phyloP scores from a whole-genome alignment of 2,797 vertebrate species.

The Spondyliosoma cantharus region DNA sequence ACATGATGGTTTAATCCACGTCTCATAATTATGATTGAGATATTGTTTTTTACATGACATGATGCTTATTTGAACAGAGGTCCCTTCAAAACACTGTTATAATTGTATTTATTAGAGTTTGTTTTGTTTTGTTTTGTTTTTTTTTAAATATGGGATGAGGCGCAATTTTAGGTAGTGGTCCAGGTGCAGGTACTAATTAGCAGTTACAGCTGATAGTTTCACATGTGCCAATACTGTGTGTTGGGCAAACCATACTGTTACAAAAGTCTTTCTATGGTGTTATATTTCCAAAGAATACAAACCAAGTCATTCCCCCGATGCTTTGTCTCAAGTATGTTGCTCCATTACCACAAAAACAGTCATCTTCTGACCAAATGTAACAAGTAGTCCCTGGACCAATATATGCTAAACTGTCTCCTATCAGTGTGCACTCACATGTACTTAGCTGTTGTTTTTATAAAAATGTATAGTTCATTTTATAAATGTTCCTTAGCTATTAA shows the following conservation, averaged over 20 bases:
- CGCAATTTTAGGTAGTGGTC: conserved; percentile 30
- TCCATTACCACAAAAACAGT: conserved; percentile 32
- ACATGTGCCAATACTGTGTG: conserved; percentile 34
- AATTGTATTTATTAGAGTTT: conserved; percentile 64
- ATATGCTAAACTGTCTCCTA: conserved; percentile 24
- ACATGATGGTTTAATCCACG: conserved; percentile 18
- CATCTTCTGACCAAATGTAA: conserved; percentile 41
- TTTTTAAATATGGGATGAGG: conserved; percentile 14
- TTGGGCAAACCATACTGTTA: conserved; percentile 31
- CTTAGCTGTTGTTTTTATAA: conserved; percentile 33
- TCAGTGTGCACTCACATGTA: conserved; percentile 41
- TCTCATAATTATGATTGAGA: conserved; percentile 23
- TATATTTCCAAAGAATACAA: conserved; percentile 34
- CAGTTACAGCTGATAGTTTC: conserved; percentile 21
- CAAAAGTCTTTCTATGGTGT: not conserved
- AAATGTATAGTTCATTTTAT: conserved; percentile 56
- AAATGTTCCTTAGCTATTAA: conserved; percentile 33
- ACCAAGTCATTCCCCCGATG: not conserved
- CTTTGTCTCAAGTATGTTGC: conserved; percentile 20
- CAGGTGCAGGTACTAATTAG: conserved; percentile 24
- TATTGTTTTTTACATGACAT: conserved; percentile 30
- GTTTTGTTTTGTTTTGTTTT: conserved; percentile 14
- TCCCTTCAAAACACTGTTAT: conserved; percentile 63
- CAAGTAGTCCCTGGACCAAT: conserved; percentile 37
- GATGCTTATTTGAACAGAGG: conserved; percentile 46